Conservation (phyloP, 2,113 vertebrate genomes). For the Austrofundulus limnaeus region DNA sequence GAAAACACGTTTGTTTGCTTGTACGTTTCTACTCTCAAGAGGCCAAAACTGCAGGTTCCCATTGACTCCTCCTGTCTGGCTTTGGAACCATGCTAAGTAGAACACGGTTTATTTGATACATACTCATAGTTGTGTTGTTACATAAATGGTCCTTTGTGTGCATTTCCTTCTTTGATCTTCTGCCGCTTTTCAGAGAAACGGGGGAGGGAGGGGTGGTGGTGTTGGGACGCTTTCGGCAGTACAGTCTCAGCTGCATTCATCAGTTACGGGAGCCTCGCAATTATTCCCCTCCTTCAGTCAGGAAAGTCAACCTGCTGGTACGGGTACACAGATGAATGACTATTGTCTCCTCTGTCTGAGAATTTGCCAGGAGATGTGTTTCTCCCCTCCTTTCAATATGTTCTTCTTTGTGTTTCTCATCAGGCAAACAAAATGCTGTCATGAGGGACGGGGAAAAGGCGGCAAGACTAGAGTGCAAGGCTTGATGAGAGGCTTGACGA, state of each 20-base stretch:
- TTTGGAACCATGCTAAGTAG: constrained; percentile 55
- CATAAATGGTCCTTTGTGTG: constrained; percentile 68
- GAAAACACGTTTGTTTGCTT: constrained; percentile 57
- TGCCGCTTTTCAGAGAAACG: constrained; percentile 6
- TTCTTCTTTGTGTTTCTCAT: constrained; percentile 65
- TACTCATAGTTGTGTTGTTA: constrained; percentile 59
- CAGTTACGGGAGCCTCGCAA: constrained; percentile 60
- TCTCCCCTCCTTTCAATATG: constrained; percentile 46
- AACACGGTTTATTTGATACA: constrained; percentile 65
- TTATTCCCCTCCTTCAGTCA: constrained; percentile 69
- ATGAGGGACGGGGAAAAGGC: constrained; percentile 32
- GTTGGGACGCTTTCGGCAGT: constrained; percentile 43
- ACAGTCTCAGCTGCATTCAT: constrained; percentile 63
- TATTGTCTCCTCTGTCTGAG: constrained; percentile 68
- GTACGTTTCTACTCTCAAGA: constrained; percentile 44
- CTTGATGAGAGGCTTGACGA: constrained; percentile 65
- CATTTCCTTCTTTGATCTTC: constrained; percentile 60
- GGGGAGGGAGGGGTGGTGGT: not conserved
- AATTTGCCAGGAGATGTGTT: constrained; percentile 66
- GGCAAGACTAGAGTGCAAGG: constrained; percentile 40
- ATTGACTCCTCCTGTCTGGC: constrained; percentile 48
- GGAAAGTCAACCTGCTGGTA: constrained; percentile 67
- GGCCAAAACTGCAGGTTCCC: constrained; percentile 41
- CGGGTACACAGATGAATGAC: constrained; percentile 62
- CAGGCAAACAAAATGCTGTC: constrained; percentile 69